Percentiles rank a stretch among this genome's conserved stretches.
Evolutionary conservation across 2,113 vertebrate species (phyloP).

Genomic region (Scatophagus argus): DNA sequence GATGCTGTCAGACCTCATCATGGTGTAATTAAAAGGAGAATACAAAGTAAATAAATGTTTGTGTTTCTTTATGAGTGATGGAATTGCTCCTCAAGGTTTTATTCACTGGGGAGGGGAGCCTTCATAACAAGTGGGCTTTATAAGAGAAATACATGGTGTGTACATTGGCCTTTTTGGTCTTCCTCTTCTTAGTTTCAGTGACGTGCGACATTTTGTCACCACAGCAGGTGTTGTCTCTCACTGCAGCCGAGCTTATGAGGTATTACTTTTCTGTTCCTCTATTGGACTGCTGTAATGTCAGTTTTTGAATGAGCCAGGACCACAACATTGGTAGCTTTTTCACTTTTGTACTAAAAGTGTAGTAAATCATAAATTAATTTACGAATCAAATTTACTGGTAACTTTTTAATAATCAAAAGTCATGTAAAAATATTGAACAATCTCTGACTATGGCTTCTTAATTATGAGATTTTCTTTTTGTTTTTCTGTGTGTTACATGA

Average conservation of each 20-base stretch:
- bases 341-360: no score
- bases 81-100: neutral
- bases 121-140: neutral
- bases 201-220: neutral
- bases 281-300: neutral
- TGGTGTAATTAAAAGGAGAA: neutral
- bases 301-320: neutral
- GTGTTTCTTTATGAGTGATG: neutral
- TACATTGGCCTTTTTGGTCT: no score
- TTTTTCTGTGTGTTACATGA: neutral
- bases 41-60: neutral
- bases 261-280: neutral
- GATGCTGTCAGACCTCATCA: conserved; percentile 19
- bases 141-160: neutral
- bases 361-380: no score
- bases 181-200: neutral
- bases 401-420: neutral
- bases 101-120: neutral
- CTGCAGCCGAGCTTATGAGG: neutral
- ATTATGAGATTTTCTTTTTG: neutral
- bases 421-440: neutral
- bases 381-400: neutral
- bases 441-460: neutral
- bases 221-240: neutral
- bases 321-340: no score